Conservation (phyloP, 2,888 invertebrate genomes). For the Conomelus anceps region DNA sequence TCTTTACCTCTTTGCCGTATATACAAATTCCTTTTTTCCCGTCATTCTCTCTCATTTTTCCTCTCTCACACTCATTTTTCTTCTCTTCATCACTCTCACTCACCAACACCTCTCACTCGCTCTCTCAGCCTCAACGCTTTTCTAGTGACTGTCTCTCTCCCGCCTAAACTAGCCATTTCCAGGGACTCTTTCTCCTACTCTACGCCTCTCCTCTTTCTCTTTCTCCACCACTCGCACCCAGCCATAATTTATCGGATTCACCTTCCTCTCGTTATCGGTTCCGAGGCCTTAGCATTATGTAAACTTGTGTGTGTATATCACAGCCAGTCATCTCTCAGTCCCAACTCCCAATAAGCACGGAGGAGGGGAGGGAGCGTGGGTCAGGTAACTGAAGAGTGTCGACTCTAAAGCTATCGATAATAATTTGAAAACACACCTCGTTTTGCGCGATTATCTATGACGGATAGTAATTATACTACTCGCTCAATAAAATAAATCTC, state of each 20-base stretch:
- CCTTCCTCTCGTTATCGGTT: not conserved
- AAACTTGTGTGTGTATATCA: not conserved
- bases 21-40: too few species aligned
- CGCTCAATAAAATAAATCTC: not conserved
- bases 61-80: not conserved
- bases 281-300: not conserved
- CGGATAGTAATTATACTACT: not conserved
- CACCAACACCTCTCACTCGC: not conserved
- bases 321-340: not conserved
- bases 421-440: not conserved
- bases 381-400: not conserved
- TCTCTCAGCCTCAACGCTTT: not conserved
- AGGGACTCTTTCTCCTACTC: not conserved
- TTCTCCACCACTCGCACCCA: not conserved
- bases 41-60: not conserved
- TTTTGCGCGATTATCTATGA: not conserved
- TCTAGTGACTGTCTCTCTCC: not conserved
- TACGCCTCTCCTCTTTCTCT: not conserved
- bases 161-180: not conserved
- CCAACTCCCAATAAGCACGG: too few species aligned
- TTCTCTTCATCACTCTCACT: not conserved
- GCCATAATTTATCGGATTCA: not conserved
- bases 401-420: not conserved
- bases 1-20: too few species aligned
- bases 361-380: too few species aligned